A percentile compares a stretch with the other conserved stretches of the same genome.
Conservation (phyloP, 2,888 invertebrate genomes). For the Scaptomyza flava region DNA sequence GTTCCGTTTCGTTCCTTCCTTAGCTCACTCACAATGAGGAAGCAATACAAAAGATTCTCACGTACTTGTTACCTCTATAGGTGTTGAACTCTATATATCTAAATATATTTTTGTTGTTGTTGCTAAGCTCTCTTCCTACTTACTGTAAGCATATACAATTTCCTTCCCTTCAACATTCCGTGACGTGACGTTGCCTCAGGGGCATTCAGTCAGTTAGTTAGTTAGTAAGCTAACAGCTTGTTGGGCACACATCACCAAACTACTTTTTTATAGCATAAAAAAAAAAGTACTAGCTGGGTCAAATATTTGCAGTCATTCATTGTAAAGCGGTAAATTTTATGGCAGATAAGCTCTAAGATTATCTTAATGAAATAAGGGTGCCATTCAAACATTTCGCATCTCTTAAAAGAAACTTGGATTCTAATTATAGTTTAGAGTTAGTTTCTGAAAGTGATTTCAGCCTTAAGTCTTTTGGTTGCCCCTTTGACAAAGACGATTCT, state of each 20-base stretch:
- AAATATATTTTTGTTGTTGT: slow-evolving; percentile 6
- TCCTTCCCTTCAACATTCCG: slow-evolving; percentile 25
- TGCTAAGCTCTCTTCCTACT: slow-evolving; percentile 26
- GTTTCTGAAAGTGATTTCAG: no score
- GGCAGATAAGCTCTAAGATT: slow-evolving; percentile 1
- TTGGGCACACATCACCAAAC: slow-evolving; percentile 20
- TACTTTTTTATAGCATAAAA: no score
- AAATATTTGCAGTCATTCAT: slow-evolving; percentile 16
- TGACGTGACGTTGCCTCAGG: slow-evolving; percentile 35
- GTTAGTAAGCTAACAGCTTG: slow-evolving; percentile 19
- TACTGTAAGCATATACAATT: slow-evolving; percentile 43
- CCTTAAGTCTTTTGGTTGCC: slow-evolving; percentile 1
- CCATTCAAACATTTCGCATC: not conserved
- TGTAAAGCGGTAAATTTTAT: not conserved
- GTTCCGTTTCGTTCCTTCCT: slow-evolving; percentile 22
- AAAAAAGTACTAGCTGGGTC: not conserved
- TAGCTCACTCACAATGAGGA: slow-evolving; percentile 66
- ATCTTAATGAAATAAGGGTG: not conserved
- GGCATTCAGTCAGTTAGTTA: slow-evolving; percentile 26
- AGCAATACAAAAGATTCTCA: slow-evolving; percentile 79
- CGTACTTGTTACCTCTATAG: slow-evolving; percentile 74
- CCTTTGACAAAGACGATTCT: slow-evolving; percentile 7
- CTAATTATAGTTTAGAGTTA: no score
- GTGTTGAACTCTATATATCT: slow-evolving; percentile 58
- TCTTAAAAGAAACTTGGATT: no score